Base-by-base conservation (phyloP, 2,888 invertebrate species). In the Xanthorhoe spadicearia region DNA sequence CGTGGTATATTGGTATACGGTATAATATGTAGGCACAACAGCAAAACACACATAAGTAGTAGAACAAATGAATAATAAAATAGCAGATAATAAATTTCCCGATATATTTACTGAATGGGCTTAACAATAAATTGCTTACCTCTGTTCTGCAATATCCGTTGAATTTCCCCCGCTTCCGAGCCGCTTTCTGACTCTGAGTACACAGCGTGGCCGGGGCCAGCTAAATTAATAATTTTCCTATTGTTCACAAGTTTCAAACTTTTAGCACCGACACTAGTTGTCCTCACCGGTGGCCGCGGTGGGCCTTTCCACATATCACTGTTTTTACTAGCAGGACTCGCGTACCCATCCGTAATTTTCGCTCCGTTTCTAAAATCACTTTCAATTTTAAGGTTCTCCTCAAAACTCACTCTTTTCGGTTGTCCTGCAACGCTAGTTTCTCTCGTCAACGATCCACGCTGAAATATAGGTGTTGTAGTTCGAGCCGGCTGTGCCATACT, bases 141-240 rank as follows among this genome's bases (percentile, higher is more conserved):
- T 59, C 38, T 51, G 73, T 78, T 85, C 71, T 88, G 91, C 78
- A 94, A 85, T 77, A 95, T 96, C 74, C 95, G 92, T 78, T 95
- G 95, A 66, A 96, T 94, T 86, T 96, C 96, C 4, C 95, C 95
- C 48, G 95, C 95, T 82, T 96, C 96, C 49, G 96, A 96, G 28
- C 95, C 96, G 79, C 95, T 95, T 83, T 96, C 96, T 68, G 95
- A 95, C 78, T 95, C 96, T 4, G 94, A 94, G 71, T 85, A 88
- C 66, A 86, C 59, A n/a, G 82, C 81, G 69, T 82, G 77, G 56
- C 78, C 79, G 49, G 75, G 77, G 63, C 76, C 71, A 13, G 72
- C 53, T 61, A 75, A 65, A 69, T 77, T 54, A 61, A 52, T 70
- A 72, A 70, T 74, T 68, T 77, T 86, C 74, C 73, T 81, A 77